Evolutionary conservation across 1,140 invertebrate genomes (phyloP).

Genomic region (Drosophila setifemur): DNA sequence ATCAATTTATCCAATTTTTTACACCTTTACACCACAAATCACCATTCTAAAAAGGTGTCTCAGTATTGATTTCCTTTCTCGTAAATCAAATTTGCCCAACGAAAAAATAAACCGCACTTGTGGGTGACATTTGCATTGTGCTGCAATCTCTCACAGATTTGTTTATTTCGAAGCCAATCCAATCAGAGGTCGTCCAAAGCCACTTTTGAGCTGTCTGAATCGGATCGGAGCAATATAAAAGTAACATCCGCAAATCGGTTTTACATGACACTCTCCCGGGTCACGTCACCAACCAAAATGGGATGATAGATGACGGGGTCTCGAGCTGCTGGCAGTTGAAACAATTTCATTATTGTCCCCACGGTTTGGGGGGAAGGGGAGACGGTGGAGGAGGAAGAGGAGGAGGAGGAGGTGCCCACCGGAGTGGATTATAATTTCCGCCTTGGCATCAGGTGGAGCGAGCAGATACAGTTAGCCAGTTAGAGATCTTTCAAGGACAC

Average conservation of each 20-base stretch:
- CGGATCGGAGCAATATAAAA: constrained; percentile 44
- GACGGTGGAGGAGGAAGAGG: too few species aligned
- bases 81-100: constrained; percentile 1
- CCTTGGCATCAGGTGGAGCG: neutral
- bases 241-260: constrained; percentile 34
- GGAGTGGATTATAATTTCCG: constrained; percentile 39
- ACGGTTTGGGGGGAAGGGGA: neutral
- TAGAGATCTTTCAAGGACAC: constrained; percentile 69
- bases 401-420: neutral
- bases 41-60: neutral
- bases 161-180: constrained; percentile 27
- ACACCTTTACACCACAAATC: neutral
- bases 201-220: constrained; percentile 45
- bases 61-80: neutral
- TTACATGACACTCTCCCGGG: constrained; percentile 41
- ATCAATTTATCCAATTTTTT: too few species aligned
- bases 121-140: constrained; percentile 29
- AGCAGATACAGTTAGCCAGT: constrained; percentile 62
- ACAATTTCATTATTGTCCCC: constrained; percentile 10
- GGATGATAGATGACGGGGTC: constrained; percentile 27
- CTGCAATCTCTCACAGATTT: constrained; percentile 12
- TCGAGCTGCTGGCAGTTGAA: constrained; percentile 18
- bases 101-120: neutral
- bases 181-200: constrained; percentile 25
- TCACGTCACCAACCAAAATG: constrained; percentile 16